Conservation (phyloP, 2,797 vertebrate species). For the Melanotaenia trifasciata region DNA sequence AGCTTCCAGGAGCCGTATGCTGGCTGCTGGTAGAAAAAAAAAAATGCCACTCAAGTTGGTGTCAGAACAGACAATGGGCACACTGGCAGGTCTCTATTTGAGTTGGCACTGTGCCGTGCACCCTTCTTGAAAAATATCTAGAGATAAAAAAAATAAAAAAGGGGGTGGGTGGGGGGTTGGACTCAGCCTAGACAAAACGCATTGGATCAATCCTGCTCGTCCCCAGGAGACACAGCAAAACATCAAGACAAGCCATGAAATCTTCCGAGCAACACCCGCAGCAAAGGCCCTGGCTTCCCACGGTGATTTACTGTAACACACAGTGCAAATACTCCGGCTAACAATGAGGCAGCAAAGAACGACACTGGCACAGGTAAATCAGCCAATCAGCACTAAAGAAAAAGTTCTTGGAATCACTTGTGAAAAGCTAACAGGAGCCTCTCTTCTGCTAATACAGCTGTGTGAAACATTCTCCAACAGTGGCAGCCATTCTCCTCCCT, state of each 20-base stretch:
- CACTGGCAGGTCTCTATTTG: conserved; percentile 87
- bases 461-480: conserved; percentile 67
- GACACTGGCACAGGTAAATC: conserved; percentile 75
- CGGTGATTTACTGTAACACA: conserved; percentile 85
- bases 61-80: conserved; percentile 83
- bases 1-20: conserved; percentile 72
- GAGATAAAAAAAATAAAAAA: conserved; percentile 29
- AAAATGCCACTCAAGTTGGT: conserved; percentile 75
- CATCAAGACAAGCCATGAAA: conserved; percentile 82
- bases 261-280: conserved; percentile 73
- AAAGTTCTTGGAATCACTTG: conserved; percentile 68
- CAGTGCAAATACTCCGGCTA: conserved; percentile 66
- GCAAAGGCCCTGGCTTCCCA: conserved; percentile 81
- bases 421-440: conserved; percentile 77
- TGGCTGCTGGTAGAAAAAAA: conserved; percentile 63
- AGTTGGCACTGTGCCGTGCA: conserved; percentile 77
- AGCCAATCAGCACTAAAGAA: conserved; percentile 66
- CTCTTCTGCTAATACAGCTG: conserved; percentile 57
- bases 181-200: conserved; percentile 79
- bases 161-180: conserved; percentile 62
- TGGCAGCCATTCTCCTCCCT: conserved; percentile 45
- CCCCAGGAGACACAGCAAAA: conserved; percentile 73
- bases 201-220: conserved; percentile 60
- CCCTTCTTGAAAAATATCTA: conserved; percentile 71
- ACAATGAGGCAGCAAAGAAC: conserved; percentile 62